phyloP scores from a whole-genome alignment of 2,113 vertebrate genomes.

The Athene cunicularia region DNA sequence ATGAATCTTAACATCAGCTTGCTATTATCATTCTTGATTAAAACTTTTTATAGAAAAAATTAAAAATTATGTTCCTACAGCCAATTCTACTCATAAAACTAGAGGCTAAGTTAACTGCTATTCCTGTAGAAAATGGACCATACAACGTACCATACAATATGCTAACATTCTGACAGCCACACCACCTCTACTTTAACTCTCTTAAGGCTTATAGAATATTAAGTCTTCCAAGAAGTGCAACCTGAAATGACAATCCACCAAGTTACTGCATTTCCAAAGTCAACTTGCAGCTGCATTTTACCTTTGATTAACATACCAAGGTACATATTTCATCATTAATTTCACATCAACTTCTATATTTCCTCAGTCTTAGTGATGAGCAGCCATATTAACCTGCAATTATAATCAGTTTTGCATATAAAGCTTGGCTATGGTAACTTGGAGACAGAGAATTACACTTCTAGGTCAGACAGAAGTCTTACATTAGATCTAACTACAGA shows the following conservation, averaged over 20 bases:
- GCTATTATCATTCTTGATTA: background rate
- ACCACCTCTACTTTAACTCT: background rate
- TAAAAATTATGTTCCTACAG: background rate
- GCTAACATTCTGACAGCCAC: background rate
- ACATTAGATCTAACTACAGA: background rate
- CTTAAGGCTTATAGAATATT: background rate
- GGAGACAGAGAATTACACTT: background rate
- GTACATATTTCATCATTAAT: background rate
- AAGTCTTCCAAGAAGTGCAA: background rate
- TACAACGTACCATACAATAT: background rate
- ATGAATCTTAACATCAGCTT: background rate
- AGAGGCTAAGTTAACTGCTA: background rate
- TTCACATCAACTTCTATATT: background rate
- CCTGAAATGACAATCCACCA: background rate
- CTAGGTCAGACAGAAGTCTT: background rate
- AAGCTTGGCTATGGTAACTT: background rate
- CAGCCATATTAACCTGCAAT: background rate
- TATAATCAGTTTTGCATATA: background rate
- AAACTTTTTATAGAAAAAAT: background rate
- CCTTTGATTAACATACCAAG: background rate
- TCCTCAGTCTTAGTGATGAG: background rate
- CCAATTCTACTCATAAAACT: no score
- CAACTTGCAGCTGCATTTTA: background rate
- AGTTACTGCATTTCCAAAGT: background rate
- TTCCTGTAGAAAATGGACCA: background rate